Percentiles rank a stretch among this genome's conserved stretches.
These are phyloP conservation scores for Torymus texanus DNA, from an alignment of 2,888 invertebrate genomes.

Conservation along the genomic window DNA sequence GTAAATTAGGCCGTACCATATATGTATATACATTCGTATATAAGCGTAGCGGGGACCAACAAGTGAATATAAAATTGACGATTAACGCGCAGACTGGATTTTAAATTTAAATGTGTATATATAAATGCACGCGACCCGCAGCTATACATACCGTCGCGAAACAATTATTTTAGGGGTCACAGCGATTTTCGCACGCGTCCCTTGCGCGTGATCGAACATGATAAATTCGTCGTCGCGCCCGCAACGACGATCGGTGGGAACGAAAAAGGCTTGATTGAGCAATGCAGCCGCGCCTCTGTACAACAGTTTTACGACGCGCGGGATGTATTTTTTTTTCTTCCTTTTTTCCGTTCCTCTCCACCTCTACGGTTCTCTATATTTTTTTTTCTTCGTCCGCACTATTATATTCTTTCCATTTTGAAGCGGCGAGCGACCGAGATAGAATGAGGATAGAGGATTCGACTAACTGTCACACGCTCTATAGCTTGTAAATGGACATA, in stretches of 20 bases:
- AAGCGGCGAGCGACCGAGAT: too few relatives aligned
- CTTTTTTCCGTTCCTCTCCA: neutral
- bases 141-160: neutral
- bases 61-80: conserved; percentile 31
- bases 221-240: conserved; percentile 48
- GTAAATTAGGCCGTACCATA: conserved; percentile 9
- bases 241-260: neutral
- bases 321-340: conserved; percentile 7
- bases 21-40: neutral
- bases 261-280: conserved; percentile 48
- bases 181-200: conserved; percentile 13
- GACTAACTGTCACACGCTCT: neutral
- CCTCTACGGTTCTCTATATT: neutral
- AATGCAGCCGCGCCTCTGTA: conserved; percentile 39
- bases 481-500: neutral
- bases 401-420: neutral
- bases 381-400: conserved; percentile 2
- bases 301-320: conserved; percentile 45
- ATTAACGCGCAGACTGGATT: conserved; percentile 32
- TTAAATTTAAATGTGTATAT: conserved; percentile 14
- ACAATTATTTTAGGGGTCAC: conserved; percentile 43
- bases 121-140: too few relatives aligned
- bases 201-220: conserved; percentile 45
- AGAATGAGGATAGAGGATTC: neutral
- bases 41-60: neutral